These are phyloP conservation scores for Biston stratarius DNA, from an alignment of 2,888 invertebrate genomes.

Conservation along the genomic window DNA sequence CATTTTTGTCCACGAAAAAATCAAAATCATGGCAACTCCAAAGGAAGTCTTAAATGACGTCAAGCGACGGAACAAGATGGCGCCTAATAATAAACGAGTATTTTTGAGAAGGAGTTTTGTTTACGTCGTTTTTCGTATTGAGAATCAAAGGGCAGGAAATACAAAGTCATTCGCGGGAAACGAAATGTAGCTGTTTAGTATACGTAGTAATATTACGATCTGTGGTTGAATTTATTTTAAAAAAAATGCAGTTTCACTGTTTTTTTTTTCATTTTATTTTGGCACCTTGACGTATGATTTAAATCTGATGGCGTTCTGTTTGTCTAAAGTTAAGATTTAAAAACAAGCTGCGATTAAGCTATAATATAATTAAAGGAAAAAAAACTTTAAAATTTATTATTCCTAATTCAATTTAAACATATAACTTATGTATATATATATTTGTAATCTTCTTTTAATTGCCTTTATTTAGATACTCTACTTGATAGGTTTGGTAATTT, in stretches of 20 bases:
- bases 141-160: slow-evolving; percentile 30
- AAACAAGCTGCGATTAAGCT: too few relatives aligned
- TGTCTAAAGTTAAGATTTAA: too few relatives aligned
- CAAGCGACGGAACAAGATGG: slow-evolving; percentile 29
- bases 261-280: too few relatives aligned
- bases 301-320: too few relatives aligned
- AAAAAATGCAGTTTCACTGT: neutral
- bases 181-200: neutral
- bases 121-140: slow-evolving; percentile 9
- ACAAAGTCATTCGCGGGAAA: slow-evolving; percentile 22
- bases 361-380: too few relatives aligned
- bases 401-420: too few relatives aligned
- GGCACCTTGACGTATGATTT: too few relatives aligned
- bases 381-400: too few relatives aligned
- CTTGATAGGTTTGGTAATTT: too few relatives aligned
- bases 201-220: neutral
- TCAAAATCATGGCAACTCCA: slow-evolving; percentile 5
- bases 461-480: too few relatives aligned
- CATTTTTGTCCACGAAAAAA: neutral
- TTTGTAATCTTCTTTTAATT: too few relatives aligned
- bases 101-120: slow-evolving; percentile 22
- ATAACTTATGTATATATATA: too few relatives aligned
- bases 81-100: slow-evolving; percentile 28
- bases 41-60: slow-evolving; percentile 32
- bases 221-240: neutral